Evolutionary conservation across 2,888 invertebrate genomes (phyloP), one percentile per base, ranked within the genome.

Genomic region (Agonopterix alstromeriana): DNA sequence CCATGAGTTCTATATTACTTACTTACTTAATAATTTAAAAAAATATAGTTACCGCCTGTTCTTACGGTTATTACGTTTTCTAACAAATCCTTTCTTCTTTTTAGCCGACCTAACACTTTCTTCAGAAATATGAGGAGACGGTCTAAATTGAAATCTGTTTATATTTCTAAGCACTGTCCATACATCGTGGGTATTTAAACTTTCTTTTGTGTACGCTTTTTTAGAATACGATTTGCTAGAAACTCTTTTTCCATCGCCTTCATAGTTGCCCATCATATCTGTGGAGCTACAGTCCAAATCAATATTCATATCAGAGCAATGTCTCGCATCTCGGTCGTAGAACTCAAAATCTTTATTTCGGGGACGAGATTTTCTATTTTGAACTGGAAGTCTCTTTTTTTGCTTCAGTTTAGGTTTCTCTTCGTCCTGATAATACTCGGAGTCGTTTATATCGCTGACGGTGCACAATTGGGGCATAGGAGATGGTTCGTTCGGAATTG

Each of bases 371-470:
- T 60, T 58, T 49, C 65, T 72, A 35, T 58, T 66, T 51, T 62
- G 65, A 11, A 53, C 36, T 3, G 58, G 48, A 9, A 56, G 56
- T 35, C 69, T 65, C 58, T 75, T 82, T 56, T 72, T 79, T 4
- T 3, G 4, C 51, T 67, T 74, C n/a, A 53, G 49, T 51, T 60
- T 69, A n/a, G 55, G 58, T 36, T 57, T 56, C 45, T 63, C 60
- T 45, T 66, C 12, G 12, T 60, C 63, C 8, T 68, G 70, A 14
- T 56, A 70, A 57, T 77, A 82, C 61, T 85, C 85, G 4, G 77
- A 76, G 46, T 86, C 85, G 48, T 82, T 86, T 60, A 82, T 74
- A 52, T 86, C 85, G 54, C 86, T 86, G 1, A 79, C 83, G 10
- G 84, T 84, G 51, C 78, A 80, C 14, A 54, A 53, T 60, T 78